Percentiles rank a stretch among this genome's conserved stretches.
These are phyloP conservation scores for Dolichotis patagonum DNA, from an alignment of 2,113 vertebrate species.

Conservation along the genomic window DNA sequence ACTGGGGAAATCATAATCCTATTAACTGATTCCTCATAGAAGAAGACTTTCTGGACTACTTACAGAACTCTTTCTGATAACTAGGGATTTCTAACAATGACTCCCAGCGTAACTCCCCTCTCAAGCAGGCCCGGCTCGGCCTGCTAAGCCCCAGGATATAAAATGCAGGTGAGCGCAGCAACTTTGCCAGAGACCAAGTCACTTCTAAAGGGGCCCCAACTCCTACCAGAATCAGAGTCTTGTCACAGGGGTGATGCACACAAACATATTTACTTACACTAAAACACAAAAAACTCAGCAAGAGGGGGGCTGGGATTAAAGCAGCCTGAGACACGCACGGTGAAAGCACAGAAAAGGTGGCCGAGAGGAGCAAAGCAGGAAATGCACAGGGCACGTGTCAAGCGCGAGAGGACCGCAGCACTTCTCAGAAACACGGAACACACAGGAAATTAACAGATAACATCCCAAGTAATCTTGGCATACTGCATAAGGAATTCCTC, in stretches of 20 bases:
- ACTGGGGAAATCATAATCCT: constrained; percentile 8
- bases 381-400: neutral
- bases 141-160: neutral
- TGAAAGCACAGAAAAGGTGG: neutral
- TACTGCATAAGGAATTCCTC: neutral
- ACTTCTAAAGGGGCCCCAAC: neutral
- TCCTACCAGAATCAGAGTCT: neutral
- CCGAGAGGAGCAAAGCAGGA: neutral
- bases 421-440: neutral
- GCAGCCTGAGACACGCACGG: neutral
- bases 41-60: constrained; percentile 39
- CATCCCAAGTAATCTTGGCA: constrained; percentile 12
- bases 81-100: constrained; percentile 49
- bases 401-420: neutral
- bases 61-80: constrained; percentile 30
- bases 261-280: neutral
- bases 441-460: neutral
- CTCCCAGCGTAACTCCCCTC: neutral
- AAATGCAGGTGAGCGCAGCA: neutral
- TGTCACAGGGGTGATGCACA: neutral
- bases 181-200: neutral
- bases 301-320: constrained; percentile 38
- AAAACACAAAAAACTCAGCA: neutral
- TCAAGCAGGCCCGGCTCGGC: neutral
- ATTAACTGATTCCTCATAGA: neutral